These are phyloP conservation scores for Ellobius talpinus DNA, from an alignment of 2,113 vertebrate species.

Conservation along the genomic window DNA sequence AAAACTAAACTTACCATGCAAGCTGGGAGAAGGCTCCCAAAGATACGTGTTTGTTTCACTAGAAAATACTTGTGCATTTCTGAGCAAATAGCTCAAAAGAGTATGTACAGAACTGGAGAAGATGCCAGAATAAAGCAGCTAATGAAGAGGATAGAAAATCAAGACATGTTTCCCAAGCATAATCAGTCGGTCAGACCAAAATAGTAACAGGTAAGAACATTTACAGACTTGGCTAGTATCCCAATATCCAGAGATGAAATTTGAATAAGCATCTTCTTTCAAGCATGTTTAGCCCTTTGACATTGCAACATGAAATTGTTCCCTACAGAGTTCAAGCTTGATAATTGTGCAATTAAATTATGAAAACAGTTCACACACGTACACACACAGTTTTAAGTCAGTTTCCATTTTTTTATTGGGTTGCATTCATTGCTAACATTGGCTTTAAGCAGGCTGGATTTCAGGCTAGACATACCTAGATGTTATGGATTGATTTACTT, in stretches of 20 bases:
- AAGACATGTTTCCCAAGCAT: neutral
- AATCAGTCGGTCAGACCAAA: neutral
- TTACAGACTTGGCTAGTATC: neutral
- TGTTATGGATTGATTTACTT: neutral
- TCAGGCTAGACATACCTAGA: neutral
- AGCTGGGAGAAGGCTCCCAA: neutral
- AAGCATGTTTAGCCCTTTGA: neutral
- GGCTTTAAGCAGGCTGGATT: neutral
- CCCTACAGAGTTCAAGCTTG: neutral
- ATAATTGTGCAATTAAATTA: neutral
- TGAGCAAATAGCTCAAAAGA: neutral
- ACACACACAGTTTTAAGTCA: neutral
- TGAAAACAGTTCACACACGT: neutral
- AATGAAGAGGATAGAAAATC: neutral
- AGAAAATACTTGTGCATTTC: neutral
- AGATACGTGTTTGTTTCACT: neutral
- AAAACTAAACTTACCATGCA: neutral
- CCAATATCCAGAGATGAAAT: neutral
- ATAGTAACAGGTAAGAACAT: neutral
- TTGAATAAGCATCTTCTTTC: neutral
- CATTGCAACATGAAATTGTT: neutral
- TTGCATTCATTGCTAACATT: neutral
- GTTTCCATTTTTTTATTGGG: neutral
- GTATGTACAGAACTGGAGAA: neutral
- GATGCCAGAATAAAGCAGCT: neutral